A percentile compares a stretch with the other conserved stretches of the same genome.
phyloP scores from a whole-genome alignment of 2,797 vertebrate species.

The Girardinus metallicus region DNA sequence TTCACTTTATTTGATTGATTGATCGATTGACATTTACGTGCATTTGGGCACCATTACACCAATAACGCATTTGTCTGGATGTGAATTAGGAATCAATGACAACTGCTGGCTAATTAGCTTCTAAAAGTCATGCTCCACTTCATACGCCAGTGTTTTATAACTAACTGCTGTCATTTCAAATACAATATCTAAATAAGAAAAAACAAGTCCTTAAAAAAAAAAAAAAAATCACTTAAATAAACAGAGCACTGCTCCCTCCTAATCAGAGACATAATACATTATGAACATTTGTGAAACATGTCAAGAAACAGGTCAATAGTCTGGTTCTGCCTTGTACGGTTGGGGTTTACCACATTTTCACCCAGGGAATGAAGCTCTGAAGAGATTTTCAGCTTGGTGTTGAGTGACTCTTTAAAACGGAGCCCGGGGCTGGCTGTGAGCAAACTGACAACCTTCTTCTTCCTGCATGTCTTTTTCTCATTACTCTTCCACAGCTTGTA shows the following conservation, averaged over 20 bases:
- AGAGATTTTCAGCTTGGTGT: constrained; percentile 10
- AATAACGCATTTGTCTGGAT: too few relatives aligned
- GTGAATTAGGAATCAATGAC: too few relatives aligned
- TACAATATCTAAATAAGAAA: background rate
- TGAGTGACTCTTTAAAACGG: constrained; percentile 20
- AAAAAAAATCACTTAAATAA: too few relatives aligned
- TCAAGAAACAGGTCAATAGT: background rate
- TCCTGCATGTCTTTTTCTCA: constrained; percentile 21
- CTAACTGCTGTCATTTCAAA: background rate
- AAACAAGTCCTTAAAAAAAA: background rate
- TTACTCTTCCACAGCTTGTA: constrained; percentile 5
- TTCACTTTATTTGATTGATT: background rate
- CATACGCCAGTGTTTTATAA: background rate
- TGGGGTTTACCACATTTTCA: constrained; percentile 5
- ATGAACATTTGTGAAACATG: background rate
- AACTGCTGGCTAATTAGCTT: too few relatives aligned
- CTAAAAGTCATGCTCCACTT: too few relatives aligned
- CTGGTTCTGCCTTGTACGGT: constrained; percentile 5
- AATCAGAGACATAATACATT: background rate
- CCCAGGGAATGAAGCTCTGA: background rate
- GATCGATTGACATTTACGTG: too few relatives aligned
- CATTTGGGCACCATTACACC: too few relatives aligned
- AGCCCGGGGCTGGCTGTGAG: constrained; percentile 12
- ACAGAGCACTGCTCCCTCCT: background rate
- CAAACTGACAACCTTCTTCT: constrained; percentile 28